Conservation (phyloP, 2,888 invertebrate genomes). For the Diogma glabrata region DNA sequence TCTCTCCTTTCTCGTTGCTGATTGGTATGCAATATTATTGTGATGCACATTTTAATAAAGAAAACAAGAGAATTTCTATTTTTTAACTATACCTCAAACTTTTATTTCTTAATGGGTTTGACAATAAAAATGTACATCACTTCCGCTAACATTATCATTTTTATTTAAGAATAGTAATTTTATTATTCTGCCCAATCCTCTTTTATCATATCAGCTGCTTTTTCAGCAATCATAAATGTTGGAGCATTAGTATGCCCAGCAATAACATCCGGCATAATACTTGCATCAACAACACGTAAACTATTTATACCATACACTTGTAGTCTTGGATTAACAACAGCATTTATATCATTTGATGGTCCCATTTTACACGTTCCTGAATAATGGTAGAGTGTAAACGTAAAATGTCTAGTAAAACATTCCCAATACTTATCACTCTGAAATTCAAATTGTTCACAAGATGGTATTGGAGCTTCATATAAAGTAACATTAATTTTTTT, state of each 20-base stretch:
- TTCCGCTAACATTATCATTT: too few relatives aligned
- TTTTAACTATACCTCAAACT: too few relatives aligned
- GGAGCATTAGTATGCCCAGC: slow-evolving; percentile 44
- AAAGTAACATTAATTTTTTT: slow-evolving; percentile 40
- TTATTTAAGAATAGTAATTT: too few relatives aligned
- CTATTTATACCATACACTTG: slow-evolving; percentile 39
- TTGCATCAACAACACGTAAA: slow-evolving; percentile 43
- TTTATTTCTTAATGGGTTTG: too few relatives aligned
- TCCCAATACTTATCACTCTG: slow-evolving; percentile 51
- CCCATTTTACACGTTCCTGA: slow-evolving; percentile 56
- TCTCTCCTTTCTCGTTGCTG: too few relatives aligned
- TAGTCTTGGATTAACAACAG: slow-evolving; percentile 51
- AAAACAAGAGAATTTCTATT: too few relatives aligned
- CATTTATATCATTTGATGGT: slow-evolving; percentile 42
- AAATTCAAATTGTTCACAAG: slow-evolving; percentile 42
- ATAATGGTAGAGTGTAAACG: slow-evolving; percentile 52
- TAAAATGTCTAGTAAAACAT: slow-evolving; percentile 48
- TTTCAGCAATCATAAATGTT: slow-evolving; percentile 45
- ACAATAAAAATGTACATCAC: too few relatives aligned
- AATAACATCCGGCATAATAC: slow-evolving; percentile 43
- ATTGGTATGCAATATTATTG: too few relatives aligned
- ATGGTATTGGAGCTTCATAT: slow-evolving; percentile 45
- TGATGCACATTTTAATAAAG: too few relatives aligned
- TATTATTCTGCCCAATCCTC: slow-evolving; percentile 35
- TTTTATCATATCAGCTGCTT: slow-evolving; percentile 44